Percentiles rank a stretch among this genome's conserved stretches.
Conservation (phyloP, 2,113 vertebrate species). For the Psittacula cyanocephala region DNA sequence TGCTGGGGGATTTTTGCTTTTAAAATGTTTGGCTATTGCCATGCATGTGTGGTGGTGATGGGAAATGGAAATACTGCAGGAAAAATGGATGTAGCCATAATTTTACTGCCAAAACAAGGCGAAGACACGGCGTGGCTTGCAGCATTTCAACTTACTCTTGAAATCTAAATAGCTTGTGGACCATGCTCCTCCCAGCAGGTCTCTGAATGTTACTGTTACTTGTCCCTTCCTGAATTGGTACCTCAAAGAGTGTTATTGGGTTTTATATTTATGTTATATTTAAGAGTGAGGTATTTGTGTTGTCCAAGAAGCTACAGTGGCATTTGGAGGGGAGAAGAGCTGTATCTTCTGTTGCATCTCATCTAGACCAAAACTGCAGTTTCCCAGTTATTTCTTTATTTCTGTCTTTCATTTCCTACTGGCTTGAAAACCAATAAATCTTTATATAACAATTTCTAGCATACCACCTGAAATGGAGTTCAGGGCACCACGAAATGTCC, state of each 20-base stretch:
- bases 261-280: background rate
- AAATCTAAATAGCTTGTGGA: background rate
- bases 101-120: background rate
- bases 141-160: background rate
- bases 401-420: background rate
- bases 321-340: background rate
- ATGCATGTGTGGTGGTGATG: rapidly evolving
- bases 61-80: background rate
- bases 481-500: background rate
- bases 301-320: background rate
- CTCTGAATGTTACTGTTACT: background rate
- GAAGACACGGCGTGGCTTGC: rapidly evolving
- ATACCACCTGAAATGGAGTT: background rate
- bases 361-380: background rate
- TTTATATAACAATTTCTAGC: background rate
- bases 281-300: background rate
- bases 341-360: background rate
- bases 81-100: background rate
- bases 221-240: background rate
- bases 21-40: rapidly evolving
- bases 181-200: background rate
- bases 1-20: background rate
- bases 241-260: rapidly evolving
- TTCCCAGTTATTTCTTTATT: background rate
- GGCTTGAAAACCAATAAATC: background rate